Base-by-base conservation (phyloP, 2,113 vertebrate genomes). In the Setophaga coronata region DNA sequence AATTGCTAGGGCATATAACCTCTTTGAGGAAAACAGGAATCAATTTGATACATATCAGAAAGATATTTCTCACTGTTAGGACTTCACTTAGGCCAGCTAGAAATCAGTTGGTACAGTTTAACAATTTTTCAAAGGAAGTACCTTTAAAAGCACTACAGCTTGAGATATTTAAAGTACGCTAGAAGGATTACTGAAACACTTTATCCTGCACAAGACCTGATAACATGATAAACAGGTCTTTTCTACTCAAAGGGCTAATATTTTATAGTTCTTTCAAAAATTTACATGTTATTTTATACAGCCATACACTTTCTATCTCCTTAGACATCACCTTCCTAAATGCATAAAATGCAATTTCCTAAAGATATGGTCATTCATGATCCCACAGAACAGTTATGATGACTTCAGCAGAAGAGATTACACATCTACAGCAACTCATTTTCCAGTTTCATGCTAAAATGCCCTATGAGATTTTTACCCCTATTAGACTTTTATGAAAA, bases 1-100 rank as follows among this genome's bases (percentile, higher is more conserved):
- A 98, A 98, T 98, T 99, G 99, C 98, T 98, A 98, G 98, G 98
- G 98, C 98, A 97, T 97, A 97, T 97, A 98, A 97, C 97, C 97
- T 98, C 98, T 98, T 96, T 97, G 97, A 95, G 89, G 95, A 90
- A 96, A 97, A 95, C 76, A 96, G 76, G 97, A 96, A 98, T 97
- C 97, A 97, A 98, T 98, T 96, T 95, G 93, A 94, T 87, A 84
- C 80, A 50, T 89, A 95, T 76, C 84, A 93, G 94, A 91, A 96
- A 97, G 92, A 38, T 84, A 95, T 97, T 97, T 97, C 96, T 97
- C 85, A 92, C 83, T 70, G 48, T 94, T 88, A 95, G 89, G 97
- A 96, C 83, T 97, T 97, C 93, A 93, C 85, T 93, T 95, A 69
- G 5, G 53, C 85, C 88, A 96, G 77, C 67, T 23, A 91, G 74